Base-by-base conservation (phyloP, 2,797 vertebrate species). In the Margarornis squamiger region DNA sequence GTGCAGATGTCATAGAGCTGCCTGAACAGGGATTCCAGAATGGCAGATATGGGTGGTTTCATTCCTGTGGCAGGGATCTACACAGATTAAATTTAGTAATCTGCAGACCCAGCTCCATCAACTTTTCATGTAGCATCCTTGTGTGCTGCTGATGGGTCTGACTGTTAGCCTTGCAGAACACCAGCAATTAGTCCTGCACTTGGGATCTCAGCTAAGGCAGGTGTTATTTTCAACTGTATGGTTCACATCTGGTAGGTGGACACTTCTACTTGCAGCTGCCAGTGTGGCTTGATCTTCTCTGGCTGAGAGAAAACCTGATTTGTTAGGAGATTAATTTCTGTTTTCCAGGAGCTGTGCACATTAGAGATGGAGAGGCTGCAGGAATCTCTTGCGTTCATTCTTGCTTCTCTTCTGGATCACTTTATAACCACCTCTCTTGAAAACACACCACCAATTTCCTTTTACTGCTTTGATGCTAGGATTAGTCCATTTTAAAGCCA, bases 291-390 rank as follows among this genome's bases (percentile, higher is more conserved):
- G 20, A 19, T 87, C 55, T 59, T 43, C 41, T 61, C 59, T 61
- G 27, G 21, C 43, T 36, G 32, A 32, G 24, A 81, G 55, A 61
- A 41, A 51, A 55, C 15, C 24, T 30, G 10, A 41, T 51, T 61
- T 55, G 21, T 38, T 74, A 59, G 30, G 22, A 73, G 27, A 30
- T 55, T 38, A 16, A 6, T 55, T 21, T 19, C 17, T 62, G 2
- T 26, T 68, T 80, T 41, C 30, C 55, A 65, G 49, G 26, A 41
- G 19, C 52, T 0, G 0, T 14, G 15, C 6, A 14, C 1, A 2
- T 36, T 36, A 17, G 48, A 43, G 34, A 43, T 20, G 49, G 14
- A 15, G 49, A 45, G 41, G 49, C 58, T 87, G 48, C 30, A 51
- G 62, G 14, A 11, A 61, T 34, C 49, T 77, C 78, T 79, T 39